A percentile compares a stretch with the other conserved stretches of the same genome.
phyloP scores from a whole-genome alignment of 2,888 invertebrate species.

The Plebejus anna region DNA sequence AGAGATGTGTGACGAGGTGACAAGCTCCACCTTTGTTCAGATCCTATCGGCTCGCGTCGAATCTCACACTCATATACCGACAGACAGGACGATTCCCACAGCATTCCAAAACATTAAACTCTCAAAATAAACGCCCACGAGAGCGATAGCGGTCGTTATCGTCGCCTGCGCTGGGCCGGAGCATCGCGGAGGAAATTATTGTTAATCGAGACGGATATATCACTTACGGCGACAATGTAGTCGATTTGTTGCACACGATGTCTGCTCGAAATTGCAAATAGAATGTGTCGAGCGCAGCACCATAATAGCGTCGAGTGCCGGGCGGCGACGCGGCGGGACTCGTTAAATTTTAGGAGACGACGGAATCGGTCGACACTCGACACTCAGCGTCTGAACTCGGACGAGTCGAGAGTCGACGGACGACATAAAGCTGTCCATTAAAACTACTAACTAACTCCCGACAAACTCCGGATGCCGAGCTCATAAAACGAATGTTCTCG shows the following conservation, averaged over 20 bases:
- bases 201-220: slow-evolving; percentile 15
- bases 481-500: slow-evolving; percentile 1
- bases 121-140: slow-evolving; percentile 12
- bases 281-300: neutral
- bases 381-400: neutral
- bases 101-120: slow-evolving; percentile 4
- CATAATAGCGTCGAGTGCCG: neutral
- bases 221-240: slow-evolving; percentile 9
- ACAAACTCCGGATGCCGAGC: neutral
- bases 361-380: slow-evolving; percentile 18
- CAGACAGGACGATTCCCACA: slow-evolving; percentile 15
- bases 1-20: neutral
- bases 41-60: neutral
- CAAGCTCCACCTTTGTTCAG: neutral
- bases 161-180: neutral
- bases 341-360: slow-evolving; percentile 25
- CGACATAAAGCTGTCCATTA: slow-evolving; percentile 19
- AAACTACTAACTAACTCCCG: neutral
- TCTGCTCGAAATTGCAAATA: slow-evolving; percentile 9
- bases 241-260: slow-evolving; percentile 2
- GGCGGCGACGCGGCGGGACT: neutral
- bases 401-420: neutral
- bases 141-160: neutral
- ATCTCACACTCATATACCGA: neutral
- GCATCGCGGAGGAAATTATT: neutral